Base-by-base conservation (phyloP, 2,888 invertebrate species). In the Megamerina dolium region DNA sequence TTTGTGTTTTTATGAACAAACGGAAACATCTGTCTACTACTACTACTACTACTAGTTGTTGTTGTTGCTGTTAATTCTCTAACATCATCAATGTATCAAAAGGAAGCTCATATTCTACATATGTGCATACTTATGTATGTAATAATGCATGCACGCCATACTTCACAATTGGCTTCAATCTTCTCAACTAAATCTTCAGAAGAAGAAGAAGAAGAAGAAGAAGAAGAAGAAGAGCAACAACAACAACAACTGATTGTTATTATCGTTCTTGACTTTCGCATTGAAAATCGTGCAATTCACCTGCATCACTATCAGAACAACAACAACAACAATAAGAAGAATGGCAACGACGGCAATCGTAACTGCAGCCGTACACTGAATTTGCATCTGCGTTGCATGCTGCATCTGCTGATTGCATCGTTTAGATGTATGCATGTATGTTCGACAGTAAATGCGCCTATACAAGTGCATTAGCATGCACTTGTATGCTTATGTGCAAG, bases 231-330 rank as follows among this genome's bases (percentile, higher is more conserved):
- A n/a, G n/a, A n/a, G n/a, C n/a, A n/a, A n/a, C n/a, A n/a, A n/a
- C n/a, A n/a, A n/a, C n/a, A n/a, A n/a, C n/a, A n/a, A n/a, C n/a
- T n/a, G n/a, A n/a, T n/a, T n/a, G n/a, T n/a, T n/a, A n/a, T n/a
- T 58, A 60, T 54, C 58, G 61, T 59, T 61, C 62, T 61, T 61
- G 61, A 61, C 61, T 61, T 62, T 61, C 62, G 61, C 61, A 63
- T 61, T 63, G 59, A 64, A 63, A 64, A 62, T 64, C 64, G 64
- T 64, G 64, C 63, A 59, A 62, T 64, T 63, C 64, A 64, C 63
- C 63, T 62, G 63, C 62, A 61, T 56, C 56, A 43, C 40, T 41
- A 46, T 38, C 47, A 45, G 40, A 50, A 41, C 49, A 42, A 42
- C 41, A 41, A 16, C 36, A 19, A 37, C 43, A 48, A 43, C 48